A percentile compares a stretch with the other conserved stretches of the same genome.
These are phyloP conservation scores for Indicator indicator DNA, from an alignment of 2,113 vertebrate genomes.

Conservation along the genomic window DNA sequence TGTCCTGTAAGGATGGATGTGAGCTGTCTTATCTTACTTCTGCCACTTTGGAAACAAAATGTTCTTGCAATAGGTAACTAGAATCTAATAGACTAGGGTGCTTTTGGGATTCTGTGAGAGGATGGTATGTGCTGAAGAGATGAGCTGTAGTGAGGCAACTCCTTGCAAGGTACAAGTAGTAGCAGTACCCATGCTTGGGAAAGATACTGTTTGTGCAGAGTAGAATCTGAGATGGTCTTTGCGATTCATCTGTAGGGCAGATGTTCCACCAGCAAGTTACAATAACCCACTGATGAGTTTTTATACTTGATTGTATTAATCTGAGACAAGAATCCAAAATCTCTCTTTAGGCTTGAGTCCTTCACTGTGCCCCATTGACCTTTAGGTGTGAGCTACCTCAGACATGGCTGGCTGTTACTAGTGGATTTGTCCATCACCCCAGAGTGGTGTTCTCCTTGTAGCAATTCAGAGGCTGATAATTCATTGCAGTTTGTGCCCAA, in stretches of 20 bases:
- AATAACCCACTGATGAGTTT: background rate
- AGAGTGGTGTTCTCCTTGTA: background rate
- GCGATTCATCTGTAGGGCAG: background rate
- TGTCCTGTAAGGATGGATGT: background rate
- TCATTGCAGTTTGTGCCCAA: background rate
- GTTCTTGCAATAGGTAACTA: background rate
- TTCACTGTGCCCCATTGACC: background rate
- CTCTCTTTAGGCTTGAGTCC: background rate
- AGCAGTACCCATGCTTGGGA: background rate
- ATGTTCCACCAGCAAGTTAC: background rate
- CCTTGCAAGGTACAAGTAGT: background rate
- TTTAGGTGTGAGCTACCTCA: background rate
- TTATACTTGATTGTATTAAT: background rate
- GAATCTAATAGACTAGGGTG: background rate
- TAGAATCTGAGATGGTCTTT: background rate
- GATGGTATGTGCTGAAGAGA: background rate
- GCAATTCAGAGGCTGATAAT: background rate
- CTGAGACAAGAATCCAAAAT: background rate
- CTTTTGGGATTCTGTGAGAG: background rate
- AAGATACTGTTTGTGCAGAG: background rate
- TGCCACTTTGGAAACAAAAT: background rate
- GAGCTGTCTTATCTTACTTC: background rate
- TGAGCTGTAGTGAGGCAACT: background rate
- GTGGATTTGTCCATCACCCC: background rate
- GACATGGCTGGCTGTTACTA: background rate